These are phyloP conservation scores for Myopa testacea DNA, from an alignment of 2,888 invertebrate species.

Conservation along the genomic window DNA sequence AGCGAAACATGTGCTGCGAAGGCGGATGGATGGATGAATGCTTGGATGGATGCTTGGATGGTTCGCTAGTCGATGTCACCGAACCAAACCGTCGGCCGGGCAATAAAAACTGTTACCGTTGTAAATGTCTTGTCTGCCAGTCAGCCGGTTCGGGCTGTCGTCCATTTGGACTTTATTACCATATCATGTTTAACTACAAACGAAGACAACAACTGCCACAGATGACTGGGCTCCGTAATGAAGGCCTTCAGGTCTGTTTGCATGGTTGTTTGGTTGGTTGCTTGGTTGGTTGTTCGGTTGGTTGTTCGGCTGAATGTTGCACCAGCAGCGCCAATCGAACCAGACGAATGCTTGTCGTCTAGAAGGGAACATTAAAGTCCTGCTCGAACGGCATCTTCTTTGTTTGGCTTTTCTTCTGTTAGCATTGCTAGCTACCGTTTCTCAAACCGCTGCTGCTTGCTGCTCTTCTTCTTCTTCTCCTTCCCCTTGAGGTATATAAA, in stretches of 20 bases:
- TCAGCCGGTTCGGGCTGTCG: not conserved
- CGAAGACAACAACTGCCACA: slow-evolving; percentile 11
- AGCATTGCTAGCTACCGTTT: slow-evolving; percentile 12
- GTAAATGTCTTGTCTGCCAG: slow-evolving; percentile 22
- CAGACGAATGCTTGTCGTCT: slow-evolving; percentile 8
- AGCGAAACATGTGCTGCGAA: not conserved
- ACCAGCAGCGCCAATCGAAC: not conserved
- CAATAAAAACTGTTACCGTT: slow-evolving; percentile 20
- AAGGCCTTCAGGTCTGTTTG: not conserved
- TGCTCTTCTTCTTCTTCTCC: too few relatives aligned
- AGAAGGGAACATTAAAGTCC: slow-evolving; percentile 20
- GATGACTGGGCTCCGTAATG: not conserved
- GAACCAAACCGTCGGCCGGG: not conserved
- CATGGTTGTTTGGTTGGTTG: not conserved
- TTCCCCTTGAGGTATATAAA: not conserved
- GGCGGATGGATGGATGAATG: not conserved
- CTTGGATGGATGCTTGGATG: not conserved
- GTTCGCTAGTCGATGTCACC: too few relatives aligned
- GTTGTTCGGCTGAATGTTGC: too few relatives aligned
- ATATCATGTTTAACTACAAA: slow-evolving; percentile 30
- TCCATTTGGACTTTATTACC: slow-evolving; percentile 35
- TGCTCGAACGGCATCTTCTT: not conserved
- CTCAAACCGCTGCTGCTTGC: not conserved
- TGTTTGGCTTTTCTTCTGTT: not conserved
- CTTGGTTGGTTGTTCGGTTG: not conserved